A percentile compares a stretch with the other conserved stretches of the same genome.
Conservation (phyloP, 2,888 invertebrate species). For the Tiliacea aurago region DNA sequence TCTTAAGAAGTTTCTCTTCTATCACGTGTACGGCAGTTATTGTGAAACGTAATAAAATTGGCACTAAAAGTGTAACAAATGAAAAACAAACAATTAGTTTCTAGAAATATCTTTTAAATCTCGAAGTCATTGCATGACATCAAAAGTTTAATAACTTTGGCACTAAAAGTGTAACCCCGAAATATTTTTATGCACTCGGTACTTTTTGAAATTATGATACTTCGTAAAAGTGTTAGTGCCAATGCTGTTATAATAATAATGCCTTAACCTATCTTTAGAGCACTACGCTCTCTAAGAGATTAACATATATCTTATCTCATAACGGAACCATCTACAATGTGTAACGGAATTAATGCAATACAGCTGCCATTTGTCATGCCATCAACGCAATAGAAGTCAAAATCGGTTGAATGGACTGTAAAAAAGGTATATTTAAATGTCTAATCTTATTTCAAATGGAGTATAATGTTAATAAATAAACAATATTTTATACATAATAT, state of each 20-base stretch:
- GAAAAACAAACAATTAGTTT: neutral
- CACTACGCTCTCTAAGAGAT: constrained; percentile 36
- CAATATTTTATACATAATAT: too few relatives aligned
- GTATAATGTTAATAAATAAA: too few relatives aligned
- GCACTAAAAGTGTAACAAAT: constrained; percentile 12
- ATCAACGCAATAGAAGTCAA: too few relatives aligned
- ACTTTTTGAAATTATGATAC: constrained; percentile 37
- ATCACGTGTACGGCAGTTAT: neutral
- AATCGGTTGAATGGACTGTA: too few relatives aligned
- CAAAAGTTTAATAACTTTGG: neutral
- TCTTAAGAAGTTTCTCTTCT: too few relatives aligned
- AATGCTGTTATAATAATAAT: constrained; percentile 53
- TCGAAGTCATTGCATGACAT: neutral
- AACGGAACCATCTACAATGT: neutral
- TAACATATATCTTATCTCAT: neutral
- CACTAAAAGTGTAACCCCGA: constrained; percentile 19
- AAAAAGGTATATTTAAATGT: too few relatives aligned
- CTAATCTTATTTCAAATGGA: too few relatives aligned
- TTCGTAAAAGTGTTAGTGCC: constrained; percentile 52
- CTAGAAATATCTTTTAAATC: neutral
- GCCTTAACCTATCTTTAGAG: neutral
- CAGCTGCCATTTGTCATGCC: too few relatives aligned
- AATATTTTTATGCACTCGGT: constrained; percentile 37
- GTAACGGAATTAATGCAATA: too few relatives aligned
- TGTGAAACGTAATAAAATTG: neutral